Evolutionary conservation across 2,888 invertebrate species (phyloP), one percentile per base, ranked within the genome.

Genomic region (Torymus aiolomorphi): DNA sequence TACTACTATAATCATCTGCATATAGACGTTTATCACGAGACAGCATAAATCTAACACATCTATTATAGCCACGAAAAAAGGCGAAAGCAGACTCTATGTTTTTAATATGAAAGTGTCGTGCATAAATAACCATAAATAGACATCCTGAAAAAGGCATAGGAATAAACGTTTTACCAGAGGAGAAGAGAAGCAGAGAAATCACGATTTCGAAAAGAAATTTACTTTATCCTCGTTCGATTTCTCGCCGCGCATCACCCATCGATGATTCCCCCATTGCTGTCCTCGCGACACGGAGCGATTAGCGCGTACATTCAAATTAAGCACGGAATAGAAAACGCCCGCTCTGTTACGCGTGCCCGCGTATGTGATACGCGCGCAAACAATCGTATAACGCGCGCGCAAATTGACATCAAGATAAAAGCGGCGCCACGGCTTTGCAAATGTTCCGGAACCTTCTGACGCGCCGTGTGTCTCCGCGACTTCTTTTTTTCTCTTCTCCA

Each of bases 191-290:
- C 0, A 59, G 31, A n/a, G 62, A 72, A 72, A 63, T 31, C 54
- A 5, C 31, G 54, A 72, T 69, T 69, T 57, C 24, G 49, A 72
- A 70, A 54, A 63, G 62, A 72, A 72, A 72, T 31, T 72, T 62
- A 52, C 54, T 63, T 72, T 52, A 63, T n/a, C 18, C 16, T 51
- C 61, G 24, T 61, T 52, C 72, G 62, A 72, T 72, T 72, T 62
- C 20, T n/a, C 10, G 54, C n/a, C 0, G 2, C 20, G 20, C 2
- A 2, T n/a, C 20, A 20, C n/a, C 16, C 14, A 11, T 65, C n/a
- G 42, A 42, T 51, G 31, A 4, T 31, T 31, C 31, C 24, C 14
- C 5, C 11, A 24, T 62, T 31, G 62, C 42, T 31, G 31, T n/a
- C 61, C 18, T 18, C 31, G 12, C 11, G 13, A 62, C 31, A 31